Base-by-base conservation (phyloP, 2,888 invertebrate genomes). In the Dendrolimus houi region DNA sequence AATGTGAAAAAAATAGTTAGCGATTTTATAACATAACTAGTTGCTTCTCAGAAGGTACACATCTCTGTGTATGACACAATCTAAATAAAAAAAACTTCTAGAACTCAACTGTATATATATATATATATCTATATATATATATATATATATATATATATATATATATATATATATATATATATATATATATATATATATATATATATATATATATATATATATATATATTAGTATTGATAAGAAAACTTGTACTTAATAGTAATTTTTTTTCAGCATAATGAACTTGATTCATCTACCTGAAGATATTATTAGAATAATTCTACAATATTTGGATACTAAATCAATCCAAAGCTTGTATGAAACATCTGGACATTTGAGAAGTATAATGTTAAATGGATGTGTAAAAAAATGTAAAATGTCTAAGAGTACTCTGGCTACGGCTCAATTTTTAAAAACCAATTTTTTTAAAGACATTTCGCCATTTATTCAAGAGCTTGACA, bases 221-320 rank as follows among this genome's bases (percentile, higher is more conserved):
- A 29, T 29, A 29, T 29, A 3, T 3, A 29, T 29, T 6, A 6
- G 29, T 29, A 29, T 29, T 29, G 6, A 29, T 29, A 29, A 29
- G 29, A 29, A 29, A 29, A 29, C 3, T 3, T 29, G 0, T 29
- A 29, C 6, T 29, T 29, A 29, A 29, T 29, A 29, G 10, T 53
- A 12, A 60, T 53, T 65, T 52, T 56, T 47, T 58, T 65, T 66
- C 57, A 58, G 57, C 56, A 71, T 59, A 57, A 72, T 74, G 69
- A 59, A 54, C 52, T 58, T 79, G 10, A 59, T 58, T 41, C 66
- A 74, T 40, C 70, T 86, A n/a, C 87, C 87, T 8, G 78, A 79
- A 65, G 88, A 88, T 70, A 68, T 88, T 41, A 63, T 87, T n/a
- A 71, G 85, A 29, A 74, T 83, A 17, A 83, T 88, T 17, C 62